These are phyloP conservation scores for Lithophane ornitopus DNA, from an alignment of 2,888 invertebrate species.

Conservation along the genomic window DNA sequence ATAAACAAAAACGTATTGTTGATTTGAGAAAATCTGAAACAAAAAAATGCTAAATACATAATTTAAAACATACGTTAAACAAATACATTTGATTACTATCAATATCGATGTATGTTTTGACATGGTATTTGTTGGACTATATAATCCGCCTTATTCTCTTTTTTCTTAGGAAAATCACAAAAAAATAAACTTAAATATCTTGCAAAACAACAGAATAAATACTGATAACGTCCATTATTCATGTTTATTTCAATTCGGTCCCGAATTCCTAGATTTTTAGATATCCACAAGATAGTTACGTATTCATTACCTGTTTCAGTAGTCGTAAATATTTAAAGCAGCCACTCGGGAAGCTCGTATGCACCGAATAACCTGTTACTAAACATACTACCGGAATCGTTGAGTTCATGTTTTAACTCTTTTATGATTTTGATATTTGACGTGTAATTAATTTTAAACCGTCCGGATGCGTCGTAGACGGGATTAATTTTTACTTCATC, in stretches of 20 bases:
- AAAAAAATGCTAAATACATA: neutral
- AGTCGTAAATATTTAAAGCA: conserved; percentile 41
- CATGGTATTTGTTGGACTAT: neutral
- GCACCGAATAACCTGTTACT: conserved; percentile 11
- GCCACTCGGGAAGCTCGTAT: conserved; percentile 10
- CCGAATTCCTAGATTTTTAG: conserved; percentile 10
- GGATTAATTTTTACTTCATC: neutral
- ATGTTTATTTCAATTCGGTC: conserved; percentile 15
- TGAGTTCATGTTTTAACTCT: neutral
- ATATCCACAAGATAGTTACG: conserved; percentile 17
- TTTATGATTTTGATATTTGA: neutral
- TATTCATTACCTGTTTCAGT: conserved; percentile 43
- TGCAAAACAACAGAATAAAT: conserved; percentile 1
- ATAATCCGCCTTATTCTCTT: neutral
- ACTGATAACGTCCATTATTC: neutral
- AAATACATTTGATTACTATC: neutral
- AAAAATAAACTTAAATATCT: neutral
- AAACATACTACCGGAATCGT: conserved; percentile 7
- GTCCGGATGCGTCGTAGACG: neutral
- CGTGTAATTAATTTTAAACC: neutral
- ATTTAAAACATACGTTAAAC: neutral
- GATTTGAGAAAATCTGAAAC: neutral
- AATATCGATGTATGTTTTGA: neutral
- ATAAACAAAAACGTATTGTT: neutral
- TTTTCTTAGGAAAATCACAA: neutral